Conservation (phyloP, 2,113 vertebrate species). For the Sus scrofa region DNA sequence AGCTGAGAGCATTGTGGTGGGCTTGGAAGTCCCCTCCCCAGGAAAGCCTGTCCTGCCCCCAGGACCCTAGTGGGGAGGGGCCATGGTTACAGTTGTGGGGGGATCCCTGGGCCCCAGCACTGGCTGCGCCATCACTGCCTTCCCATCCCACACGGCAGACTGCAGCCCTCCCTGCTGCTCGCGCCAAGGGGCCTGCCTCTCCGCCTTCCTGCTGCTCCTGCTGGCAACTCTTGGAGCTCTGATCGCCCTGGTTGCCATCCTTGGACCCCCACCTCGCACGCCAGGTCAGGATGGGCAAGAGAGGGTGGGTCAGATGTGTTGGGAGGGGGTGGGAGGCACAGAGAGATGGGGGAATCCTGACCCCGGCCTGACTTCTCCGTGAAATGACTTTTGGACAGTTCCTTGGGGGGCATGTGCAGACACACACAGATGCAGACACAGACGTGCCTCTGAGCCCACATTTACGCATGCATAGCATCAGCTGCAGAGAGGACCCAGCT, state of each 20-base stretch:
- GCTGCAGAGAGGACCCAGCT: neutral
- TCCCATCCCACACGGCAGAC: neutral
- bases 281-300: conserved; percentile 84
- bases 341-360: neutral
- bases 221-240: conserved; percentile 21
- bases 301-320: neutral
- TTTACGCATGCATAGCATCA: neutral
- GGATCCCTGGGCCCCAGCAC: neutral
- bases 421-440: neutral
- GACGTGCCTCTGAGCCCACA: neutral
- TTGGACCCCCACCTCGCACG: conserved; percentile 73
- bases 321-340: neutral
- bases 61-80: neutral
- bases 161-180: conserved; percentile 71
- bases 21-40: neutral
- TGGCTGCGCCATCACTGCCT: neutral
- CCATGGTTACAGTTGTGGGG: neutral
- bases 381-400: neutral
- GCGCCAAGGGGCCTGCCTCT: conserved; percentile 71
- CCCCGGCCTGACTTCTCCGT: neutral
- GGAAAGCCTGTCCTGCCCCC: neutral
- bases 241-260: neutral
- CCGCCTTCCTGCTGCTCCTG: conserved; percentile 59
- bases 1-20: neutral
- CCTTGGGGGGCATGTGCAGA: neutral